A percentile compares a stretch with the other conserved stretches of the same genome.
Evolutionary conservation across 1,140 invertebrate species (phyloP).

Genomic region (Paraescarpia echinospica): DNA sequence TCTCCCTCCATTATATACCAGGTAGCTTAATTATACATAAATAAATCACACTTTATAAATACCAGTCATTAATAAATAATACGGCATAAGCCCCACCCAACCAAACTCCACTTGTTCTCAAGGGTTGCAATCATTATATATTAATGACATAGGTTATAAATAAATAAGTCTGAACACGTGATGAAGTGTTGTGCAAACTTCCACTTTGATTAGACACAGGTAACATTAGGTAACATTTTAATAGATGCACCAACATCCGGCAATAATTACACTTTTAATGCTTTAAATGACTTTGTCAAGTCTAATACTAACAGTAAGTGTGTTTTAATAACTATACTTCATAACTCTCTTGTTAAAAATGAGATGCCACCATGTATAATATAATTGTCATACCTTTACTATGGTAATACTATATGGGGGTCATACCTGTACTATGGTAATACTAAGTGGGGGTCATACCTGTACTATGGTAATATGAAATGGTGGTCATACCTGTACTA

Average conservation of each 20-base stretch:
- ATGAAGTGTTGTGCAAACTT: not conserved
- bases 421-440: no score
- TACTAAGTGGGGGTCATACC: no score
- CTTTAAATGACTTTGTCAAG: not conserved
- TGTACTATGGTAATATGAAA: no score
- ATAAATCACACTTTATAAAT: not conserved
- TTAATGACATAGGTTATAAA: not conserved
- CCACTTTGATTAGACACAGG: not conserved
- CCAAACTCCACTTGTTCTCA: not conserved
- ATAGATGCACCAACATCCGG: not conserved
- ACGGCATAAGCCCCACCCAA: not conserved
- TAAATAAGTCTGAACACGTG: not conserved
- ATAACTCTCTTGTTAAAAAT: not conserved
- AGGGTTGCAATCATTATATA: not conserved
- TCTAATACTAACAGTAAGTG: not conserved
- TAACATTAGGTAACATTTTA: not conserved
- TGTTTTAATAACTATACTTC: not conserved
- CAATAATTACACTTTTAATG: not conserved
- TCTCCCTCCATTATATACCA: not conserved
- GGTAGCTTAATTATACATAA: not conserved
- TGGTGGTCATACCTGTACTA: no score
- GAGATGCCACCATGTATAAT: not conserved
- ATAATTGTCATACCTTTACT: no score
- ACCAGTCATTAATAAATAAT: not conserved
- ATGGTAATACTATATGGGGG: no score